phyloP scores from a whole-genome alignment of 2,113 vertebrate genomes.

The Passer domesticus region DNA sequence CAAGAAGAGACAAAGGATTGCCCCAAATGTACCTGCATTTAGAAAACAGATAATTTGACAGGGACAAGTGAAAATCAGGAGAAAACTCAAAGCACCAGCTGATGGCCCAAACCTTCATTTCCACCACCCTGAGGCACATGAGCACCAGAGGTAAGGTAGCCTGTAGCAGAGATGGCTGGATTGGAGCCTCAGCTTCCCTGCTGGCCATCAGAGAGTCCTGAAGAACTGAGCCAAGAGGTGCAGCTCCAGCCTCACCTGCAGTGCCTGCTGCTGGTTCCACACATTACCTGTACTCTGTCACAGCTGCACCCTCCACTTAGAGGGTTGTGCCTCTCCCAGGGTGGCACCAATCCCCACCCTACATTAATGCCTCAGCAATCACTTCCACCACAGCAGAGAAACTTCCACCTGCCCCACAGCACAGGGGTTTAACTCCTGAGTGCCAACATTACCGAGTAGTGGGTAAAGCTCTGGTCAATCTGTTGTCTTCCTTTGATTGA shows the following conservation, averaged over 20 bases:
- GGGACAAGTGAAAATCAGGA: not conserved
- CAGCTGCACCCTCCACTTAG: not conserved
- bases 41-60: not conserved
- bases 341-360: not conserved
- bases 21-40: not conserved
- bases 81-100: not conserved
- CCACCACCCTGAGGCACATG: not conserved
- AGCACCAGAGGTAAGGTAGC: not conserved
- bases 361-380: not conserved
- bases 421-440: not conserved
- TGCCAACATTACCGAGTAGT: not conserved
- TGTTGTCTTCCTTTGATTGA: not conserved
- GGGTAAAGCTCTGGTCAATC: not conserved
- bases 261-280: not conserved
- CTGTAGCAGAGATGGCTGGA: not conserved
- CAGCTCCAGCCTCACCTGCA: not conserved
- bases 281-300: not conserved
- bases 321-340: not conserved
- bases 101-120: no score
- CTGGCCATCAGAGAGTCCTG: fast-evolving
- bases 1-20: not conserved
- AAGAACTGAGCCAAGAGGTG: not conserved
- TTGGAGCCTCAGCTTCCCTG: fast-evolving
- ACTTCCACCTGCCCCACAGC: not conserved
- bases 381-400: not conserved